Conservation (phyloP, 2,888 invertebrate genomes). For the Lochmaea crataegi region DNA sequence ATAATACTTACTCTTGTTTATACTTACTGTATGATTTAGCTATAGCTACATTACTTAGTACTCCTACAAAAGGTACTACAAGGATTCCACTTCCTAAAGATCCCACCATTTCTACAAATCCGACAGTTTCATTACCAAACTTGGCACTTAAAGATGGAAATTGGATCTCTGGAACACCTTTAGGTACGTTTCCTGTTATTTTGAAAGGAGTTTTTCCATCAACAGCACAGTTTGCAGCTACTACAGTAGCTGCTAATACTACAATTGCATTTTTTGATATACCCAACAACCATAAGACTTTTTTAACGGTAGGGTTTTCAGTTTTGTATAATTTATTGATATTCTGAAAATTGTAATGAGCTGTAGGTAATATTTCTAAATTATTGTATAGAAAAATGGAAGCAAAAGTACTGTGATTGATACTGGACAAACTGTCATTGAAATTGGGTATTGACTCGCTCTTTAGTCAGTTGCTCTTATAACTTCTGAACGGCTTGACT, state of each 20-base stretch:
- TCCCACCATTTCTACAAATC: constrained; percentile 75
- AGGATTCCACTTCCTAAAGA: constrained; percentile 82
- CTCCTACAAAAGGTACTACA: constrained; percentile 86
- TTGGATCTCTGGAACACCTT: constrained; percentile 71
- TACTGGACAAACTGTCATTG: too few species aligned
- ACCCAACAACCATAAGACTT: constrained; percentile 77
- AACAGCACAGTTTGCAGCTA: constrained; percentile 47
- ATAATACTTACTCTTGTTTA: not conserved
- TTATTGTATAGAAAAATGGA: too few species aligned
- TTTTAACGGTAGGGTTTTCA: constrained; percentile 65
- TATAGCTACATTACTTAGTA: constrained; percentile 93
- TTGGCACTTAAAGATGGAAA: constrained; percentile 76
- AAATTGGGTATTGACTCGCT: too few species aligned
- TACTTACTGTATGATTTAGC: constrained; percentile 91
- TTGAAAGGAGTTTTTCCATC: constrained; percentile 71
- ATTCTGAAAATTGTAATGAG: constrained; percentile 67
- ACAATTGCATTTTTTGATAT: constrained; percentile 84
- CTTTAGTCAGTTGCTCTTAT: too few species aligned
- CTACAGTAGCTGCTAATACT: constrained; percentile 73
- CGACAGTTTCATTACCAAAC: constrained; percentile 72
- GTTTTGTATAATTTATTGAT: constrained; percentile 69
- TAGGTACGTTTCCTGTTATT: constrained; percentile 70
- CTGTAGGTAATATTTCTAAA: constrained; percentile 23
- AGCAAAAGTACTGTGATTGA: too few species aligned
- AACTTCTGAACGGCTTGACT: too few species aligned